phyloP scores from a whole-genome alignment of 2,888 invertebrate genomes.

The Clitarchus hookeri region DNA sequence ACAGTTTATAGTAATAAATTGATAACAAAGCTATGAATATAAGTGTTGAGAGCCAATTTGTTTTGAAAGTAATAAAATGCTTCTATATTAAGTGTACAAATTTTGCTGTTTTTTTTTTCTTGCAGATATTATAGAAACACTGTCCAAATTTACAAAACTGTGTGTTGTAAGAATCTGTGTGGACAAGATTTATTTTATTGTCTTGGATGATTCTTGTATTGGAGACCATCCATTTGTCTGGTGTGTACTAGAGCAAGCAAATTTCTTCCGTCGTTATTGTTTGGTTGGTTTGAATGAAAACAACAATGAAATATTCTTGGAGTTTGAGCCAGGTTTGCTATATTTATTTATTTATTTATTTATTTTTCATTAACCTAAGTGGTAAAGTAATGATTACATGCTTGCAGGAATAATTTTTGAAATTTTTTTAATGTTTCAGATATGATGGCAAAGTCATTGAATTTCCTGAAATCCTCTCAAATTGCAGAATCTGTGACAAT shows the following conservation, averaged over 20 bases:
- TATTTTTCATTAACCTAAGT: too few species aligned
- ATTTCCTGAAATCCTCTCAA: constrained; percentile 17
- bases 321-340: constrained; percentile 21
- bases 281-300: constrained; percentile 16
- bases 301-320: constrained; percentile 21
- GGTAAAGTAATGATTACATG: too few species aligned
- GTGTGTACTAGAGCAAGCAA: constrained; percentile 22
- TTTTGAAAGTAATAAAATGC: too few species aligned
- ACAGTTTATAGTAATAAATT: too few species aligned
- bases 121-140: constrained; percentile 23
- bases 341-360: background rate
- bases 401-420: background rate
- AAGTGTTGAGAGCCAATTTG: too few species aligned
- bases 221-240: constrained; percentile 14
- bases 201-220: constrained; percentile 16
- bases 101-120: background rate
- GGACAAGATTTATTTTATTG: constrained; percentile 21
- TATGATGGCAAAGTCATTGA: constrained; percentile 24
- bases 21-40: too few species aligned
- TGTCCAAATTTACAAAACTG: constrained; percentile 14
- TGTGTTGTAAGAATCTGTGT: background rate
- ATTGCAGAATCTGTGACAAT: constrained; percentile 22
- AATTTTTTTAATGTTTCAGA: constrained; percentile 17
- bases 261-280: constrained; percentile 11
- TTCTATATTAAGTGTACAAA: background rate